These are phyloP conservation scores for Aplocera efformata DNA, from an alignment of 2,888 invertebrate genomes.

Conservation along the genomic window DNA sequence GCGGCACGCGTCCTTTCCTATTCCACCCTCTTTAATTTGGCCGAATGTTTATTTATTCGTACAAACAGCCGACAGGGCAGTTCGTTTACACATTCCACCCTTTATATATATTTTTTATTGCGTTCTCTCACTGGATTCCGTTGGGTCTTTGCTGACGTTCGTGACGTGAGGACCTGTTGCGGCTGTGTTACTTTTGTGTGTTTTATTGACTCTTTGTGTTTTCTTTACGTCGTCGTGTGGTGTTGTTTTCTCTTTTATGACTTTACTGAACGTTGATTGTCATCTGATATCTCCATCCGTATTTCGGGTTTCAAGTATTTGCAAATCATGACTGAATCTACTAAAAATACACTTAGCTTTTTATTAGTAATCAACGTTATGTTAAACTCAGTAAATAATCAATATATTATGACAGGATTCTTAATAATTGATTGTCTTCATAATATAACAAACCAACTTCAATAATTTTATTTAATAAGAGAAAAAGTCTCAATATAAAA, in stretches of 20 bases:
- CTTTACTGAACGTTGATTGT: not conserved
- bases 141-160: slow-evolving; percentile 22
- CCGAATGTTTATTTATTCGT: slow-evolving; percentile 67
- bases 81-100: slow-evolving; percentile 60
- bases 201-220: slow-evolving; percentile 28
- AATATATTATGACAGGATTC: no score
- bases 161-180: slow-evolving; percentile 35
- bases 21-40: slow-evolving; percentile 62
- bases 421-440: no score
- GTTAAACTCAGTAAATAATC: no score
- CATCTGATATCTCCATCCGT: no score
- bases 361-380: no score
- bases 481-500: no score
- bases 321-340: no score
- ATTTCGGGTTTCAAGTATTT: no score
- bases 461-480: no score
- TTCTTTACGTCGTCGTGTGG: slow-evolving; percentile 17
- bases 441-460: no score
- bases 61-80: slow-evolving; percentile 55
- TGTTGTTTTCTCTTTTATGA: slow-evolving; percentile 14
- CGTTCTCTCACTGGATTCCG: slow-evolving; percentile 29
- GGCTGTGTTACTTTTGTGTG: slow-evolving; percentile 23
- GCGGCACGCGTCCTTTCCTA: slow-evolving; percentile 36
- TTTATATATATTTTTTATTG: slow-evolving; percentile 41
- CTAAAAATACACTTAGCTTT: no score